Evolutionary conservation across 2,888 invertebrate species (phyloP).

Genomic region (Tubulanus polymorphus): DNA sequence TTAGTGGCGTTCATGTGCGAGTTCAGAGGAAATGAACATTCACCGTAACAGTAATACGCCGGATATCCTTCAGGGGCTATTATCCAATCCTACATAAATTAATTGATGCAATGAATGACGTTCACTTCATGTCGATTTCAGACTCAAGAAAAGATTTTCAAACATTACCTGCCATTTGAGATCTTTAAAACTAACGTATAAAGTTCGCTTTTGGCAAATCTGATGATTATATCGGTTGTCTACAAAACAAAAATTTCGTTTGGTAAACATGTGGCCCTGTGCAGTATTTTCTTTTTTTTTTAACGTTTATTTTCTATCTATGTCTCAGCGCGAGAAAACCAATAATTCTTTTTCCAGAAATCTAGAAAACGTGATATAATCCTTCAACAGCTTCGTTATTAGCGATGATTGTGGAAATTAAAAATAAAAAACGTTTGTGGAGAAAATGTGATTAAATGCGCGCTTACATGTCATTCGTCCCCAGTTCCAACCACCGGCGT

Average conservation of each 20-base stretch:
- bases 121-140: no score
- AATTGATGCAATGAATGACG: not conserved
- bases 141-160: not conserved
- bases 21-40: constrained; percentile 90
- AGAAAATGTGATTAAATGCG: no score
- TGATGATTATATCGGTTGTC: constrained; percentile 23
- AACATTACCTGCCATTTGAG: constrained; percentile 80
- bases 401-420: no score
- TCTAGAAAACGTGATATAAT: no score
- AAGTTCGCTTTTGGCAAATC: constrained; percentile 75
- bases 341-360: no score
- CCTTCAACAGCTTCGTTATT: constrained; percentile 3
- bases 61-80: constrained; percentile 95
- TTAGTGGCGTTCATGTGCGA: constrained; percentile 96
- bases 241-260: no score
- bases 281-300: no score
- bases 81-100: constrained; percentile 82
- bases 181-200: constrained; percentile 93
- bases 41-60: constrained; percentile 93
- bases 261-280: no score
- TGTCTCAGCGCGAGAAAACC: no score
- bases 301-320: no score
- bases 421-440: no score
- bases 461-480: constrained; percentile 1
- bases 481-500: not conserved